These are phyloP conservation scores for Tipula unca DNA, from an alignment of 2,888 invertebrate genomes.

Conservation along the genomic window DNA sequence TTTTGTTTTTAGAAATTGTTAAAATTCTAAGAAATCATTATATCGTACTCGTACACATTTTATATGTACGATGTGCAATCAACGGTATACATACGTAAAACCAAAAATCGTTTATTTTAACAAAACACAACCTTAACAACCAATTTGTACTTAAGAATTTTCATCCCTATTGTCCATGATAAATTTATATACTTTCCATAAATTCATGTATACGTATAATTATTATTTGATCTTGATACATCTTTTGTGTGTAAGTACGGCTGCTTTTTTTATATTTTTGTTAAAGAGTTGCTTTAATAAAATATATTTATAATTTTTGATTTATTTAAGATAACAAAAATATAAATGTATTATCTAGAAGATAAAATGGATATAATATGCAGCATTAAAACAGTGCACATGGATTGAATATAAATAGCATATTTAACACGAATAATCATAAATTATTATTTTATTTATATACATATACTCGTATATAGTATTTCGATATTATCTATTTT, in stretches of 20 bases:
- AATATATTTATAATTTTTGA: neutral
- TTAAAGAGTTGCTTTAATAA: neutral
- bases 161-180: neutral
- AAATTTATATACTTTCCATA: neutral
- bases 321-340: neutral
- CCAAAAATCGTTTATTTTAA: neutral
- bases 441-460: neutral
- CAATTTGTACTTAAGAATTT: neutral
- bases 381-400: neutral
- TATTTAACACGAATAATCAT: slow-evolving; percentile 3
- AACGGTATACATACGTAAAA: neutral
- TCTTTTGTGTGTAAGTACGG: neutral
- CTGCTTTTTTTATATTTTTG: neutral
- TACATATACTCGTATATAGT: neutral
- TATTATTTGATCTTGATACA: neutral
- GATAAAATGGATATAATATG: neutral
- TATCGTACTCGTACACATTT: too few species aligned
- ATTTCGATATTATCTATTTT: neutral
- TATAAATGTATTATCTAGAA: neutral
- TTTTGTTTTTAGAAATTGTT: neutral
- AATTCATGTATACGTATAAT: neutral
- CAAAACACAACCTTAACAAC: neutral
- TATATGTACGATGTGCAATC: neutral
- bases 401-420: slow-evolving; percentile 8
- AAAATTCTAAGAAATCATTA: neutral